Conservation (phyloP, 2,888 invertebrate species). For the Lomographa bimaculata region DNA sequence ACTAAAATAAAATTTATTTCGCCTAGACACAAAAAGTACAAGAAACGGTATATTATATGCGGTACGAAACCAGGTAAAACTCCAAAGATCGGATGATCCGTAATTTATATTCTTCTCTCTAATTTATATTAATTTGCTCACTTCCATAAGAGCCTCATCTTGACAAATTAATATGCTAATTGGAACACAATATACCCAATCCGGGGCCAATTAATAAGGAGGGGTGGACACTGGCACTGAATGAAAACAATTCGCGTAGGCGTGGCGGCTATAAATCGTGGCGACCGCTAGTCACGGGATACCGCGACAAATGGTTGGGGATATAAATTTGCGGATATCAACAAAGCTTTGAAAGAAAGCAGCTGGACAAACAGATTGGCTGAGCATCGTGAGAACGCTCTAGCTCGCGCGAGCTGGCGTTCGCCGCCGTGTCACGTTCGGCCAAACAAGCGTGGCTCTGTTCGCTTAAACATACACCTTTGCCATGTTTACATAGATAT, state of each 20-base stretch:
- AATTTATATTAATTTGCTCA: no score
- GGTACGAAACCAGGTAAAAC: no score
- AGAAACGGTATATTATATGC: no score
- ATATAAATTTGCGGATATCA: constrained; percentile 68
- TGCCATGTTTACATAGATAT: no score
- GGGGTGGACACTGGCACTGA: constrained; percentile 15
- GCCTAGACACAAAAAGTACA: no score
- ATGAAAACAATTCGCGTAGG: constrained; percentile 27
- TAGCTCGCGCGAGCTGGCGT: constrained; percentile 29
- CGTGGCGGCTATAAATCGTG: constrained; percentile 45
- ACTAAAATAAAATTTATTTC: no score
- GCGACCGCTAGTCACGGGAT: constrained; percentile 40
- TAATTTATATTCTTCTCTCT: no score
- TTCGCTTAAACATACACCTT: no score
- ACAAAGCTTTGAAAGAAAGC: constrained; percentile 75
- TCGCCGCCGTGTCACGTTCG: constrained; percentile 32
- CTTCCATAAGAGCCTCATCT: no score
- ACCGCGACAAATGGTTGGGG: constrained; percentile 57
- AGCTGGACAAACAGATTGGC: constrained; percentile 77
- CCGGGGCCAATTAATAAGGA: constrained; percentile 16
- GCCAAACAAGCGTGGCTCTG: constrained; percentile 66
- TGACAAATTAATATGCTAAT: constrained; percentile 5
- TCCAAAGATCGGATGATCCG: no score
- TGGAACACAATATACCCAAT: constrained; percentile 6
- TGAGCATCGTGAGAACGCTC: constrained; percentile 39